Base-by-base conservation (phyloP, 2,797 vertebrate genomes). In the Heterohyrax brucei region DNA sequence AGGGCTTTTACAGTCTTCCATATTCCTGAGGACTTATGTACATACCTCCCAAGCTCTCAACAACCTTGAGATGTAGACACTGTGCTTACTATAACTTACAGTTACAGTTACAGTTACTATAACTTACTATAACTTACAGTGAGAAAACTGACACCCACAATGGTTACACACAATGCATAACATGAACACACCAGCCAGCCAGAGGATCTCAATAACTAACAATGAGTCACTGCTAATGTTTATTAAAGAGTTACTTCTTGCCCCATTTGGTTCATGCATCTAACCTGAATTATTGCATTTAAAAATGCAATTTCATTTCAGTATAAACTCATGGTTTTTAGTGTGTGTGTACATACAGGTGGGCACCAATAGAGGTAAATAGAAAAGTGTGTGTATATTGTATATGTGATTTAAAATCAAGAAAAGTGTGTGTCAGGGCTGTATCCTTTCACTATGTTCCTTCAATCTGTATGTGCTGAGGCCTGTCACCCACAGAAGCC, bases 201-300 rank as follows among this genome's bases (percentile, higher is more conserved):
- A 8, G 50, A 61, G 44, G 39, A 44, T 76, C 46, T 77, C 89
- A 66, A 22, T 44, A 61, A 89, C 14, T 53, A 62, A 59, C 5
- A n/a, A 62, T 66, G 33, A 53, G 28, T 73, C 26, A 64, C 56
- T 73, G 64, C 12, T 73, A 94, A 88, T 26, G 24, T n/a, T 68
- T 75, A 79, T 62, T 44, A 26, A 80, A 48, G 21, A 61, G 56
- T 94, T 89, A 50, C 80, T 89, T 62, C 28, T 81, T 75, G 61
- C n/a, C 44, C 19, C 5, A 0, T 59, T 91, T 87, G 39, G 64
- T 72, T 96, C 39, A 59, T 53, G 19, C 46, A 70, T 81, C 73
- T 75, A 81, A 75, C 8, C 61, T 30, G 48, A 22, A 50, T 75
- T 53, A 46, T 56, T 33, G 16, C 33, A 56, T 28, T 86, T 64